phyloP scores from a whole-genome alignment of 2,113 vertebrate genomes.

The Taxidea taxus region DNA sequence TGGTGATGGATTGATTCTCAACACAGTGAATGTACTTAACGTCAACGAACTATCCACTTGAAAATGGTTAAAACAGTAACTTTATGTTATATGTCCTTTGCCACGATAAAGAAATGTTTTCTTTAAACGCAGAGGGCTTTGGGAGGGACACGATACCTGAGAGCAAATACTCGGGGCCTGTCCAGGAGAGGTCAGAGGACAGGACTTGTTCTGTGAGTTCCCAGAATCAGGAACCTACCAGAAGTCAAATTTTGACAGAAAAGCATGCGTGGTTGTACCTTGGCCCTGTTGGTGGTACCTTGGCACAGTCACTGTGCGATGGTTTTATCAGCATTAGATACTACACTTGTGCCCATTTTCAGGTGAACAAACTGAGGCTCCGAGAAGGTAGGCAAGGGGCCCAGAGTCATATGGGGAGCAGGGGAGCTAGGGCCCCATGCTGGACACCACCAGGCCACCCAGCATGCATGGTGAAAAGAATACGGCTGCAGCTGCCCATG shows the following conservation, averaged over 20 bases:
- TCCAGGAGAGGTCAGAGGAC: neutral
- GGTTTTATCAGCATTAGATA: neutral
- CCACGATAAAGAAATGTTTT: too few species aligned
- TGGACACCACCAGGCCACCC: rapidly evolving
- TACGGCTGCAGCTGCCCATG: rapidly evolving
- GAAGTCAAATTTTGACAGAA: neutral
- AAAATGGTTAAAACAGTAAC: neutral
- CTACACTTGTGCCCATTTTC: neutral
- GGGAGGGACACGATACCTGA: neutral
- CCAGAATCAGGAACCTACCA: neutral
- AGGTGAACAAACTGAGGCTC: neutral
- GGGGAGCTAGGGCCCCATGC: neutral
- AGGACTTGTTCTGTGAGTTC: neutral
- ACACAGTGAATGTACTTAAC: neutral
- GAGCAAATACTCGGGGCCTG: neutral
- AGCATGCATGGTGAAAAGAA: neutral
- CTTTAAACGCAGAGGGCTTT: neutral
- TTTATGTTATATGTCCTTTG: neutral
- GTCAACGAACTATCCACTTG: neutral
- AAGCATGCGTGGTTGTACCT: neutral
- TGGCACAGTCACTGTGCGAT: neutral
- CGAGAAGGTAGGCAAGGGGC: neutral
- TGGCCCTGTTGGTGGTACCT: neutral
- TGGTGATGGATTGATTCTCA: neutral
- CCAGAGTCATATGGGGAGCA: neutral